Evolutionary conservation across 2,113 vertebrate genomes (phyloP).

Genomic region (Rhabdornis inornatus): DNA sequence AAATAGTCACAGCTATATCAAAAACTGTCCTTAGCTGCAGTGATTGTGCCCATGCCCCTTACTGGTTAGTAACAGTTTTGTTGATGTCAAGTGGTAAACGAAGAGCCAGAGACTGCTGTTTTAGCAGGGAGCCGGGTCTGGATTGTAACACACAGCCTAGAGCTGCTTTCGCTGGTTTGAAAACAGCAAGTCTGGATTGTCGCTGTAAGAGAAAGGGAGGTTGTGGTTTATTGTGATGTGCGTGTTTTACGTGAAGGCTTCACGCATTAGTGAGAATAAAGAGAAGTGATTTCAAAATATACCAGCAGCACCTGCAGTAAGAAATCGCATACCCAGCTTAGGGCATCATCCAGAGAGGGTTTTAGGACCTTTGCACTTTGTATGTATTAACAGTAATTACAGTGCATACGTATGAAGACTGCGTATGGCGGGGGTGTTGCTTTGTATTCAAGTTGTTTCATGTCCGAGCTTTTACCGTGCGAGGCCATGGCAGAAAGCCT

Average conservation of each 20-base stretch:
- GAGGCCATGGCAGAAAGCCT: neutral
- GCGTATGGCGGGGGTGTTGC: neutral
- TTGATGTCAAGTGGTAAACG: neutral
- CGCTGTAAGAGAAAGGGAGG: neutral
- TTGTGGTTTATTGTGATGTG: neutral
- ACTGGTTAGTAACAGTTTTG: neutral
- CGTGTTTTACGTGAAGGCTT: neutral
- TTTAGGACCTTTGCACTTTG: neutral
- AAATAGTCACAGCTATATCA: neutral
- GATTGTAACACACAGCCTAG: neutral
- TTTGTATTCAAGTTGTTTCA: neutral
- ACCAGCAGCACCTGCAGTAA: neutral
- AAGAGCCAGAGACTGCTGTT: neutral
- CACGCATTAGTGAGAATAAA: neutral
- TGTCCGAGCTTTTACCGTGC: neutral
- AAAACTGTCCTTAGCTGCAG: neutral
- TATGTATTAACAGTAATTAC: neutral
- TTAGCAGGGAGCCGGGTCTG: neutral
- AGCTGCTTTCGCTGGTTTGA: neutral
- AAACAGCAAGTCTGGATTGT: neutral
- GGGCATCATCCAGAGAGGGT: neutral
- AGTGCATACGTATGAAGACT: neutral
- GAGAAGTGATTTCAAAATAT: neutral
- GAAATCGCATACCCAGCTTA: rapidly evolving
- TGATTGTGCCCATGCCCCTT: neutral